Base-by-base conservation (phyloP, 92 coral and sea anemone species). In the Parazoanthus atlanticus region DNA sequence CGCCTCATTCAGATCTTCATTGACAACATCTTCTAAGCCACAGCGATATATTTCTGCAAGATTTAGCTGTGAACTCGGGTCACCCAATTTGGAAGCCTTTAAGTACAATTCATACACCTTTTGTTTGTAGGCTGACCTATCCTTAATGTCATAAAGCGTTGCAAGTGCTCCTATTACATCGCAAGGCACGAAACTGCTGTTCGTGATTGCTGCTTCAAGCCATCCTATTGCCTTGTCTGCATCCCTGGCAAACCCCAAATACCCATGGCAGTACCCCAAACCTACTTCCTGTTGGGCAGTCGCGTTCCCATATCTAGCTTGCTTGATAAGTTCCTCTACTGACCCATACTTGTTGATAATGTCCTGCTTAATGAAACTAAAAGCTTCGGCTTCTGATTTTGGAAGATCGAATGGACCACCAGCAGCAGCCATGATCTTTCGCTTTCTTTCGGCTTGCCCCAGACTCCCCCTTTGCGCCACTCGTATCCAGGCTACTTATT, bases 31-130 rank as follows among this genome's bases (percentile, higher is more conserved):
- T 66, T 88, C 88, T 10, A 90, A 79, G 0, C 96, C 96, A 86
- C 90, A 92, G 21, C 95, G 91, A 88, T 92, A 94, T 33, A 88
- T 85, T 80, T 94, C 95, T 19, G 93, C 96, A 7, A 94, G 86
- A 70, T 77, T 92, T 3, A 94, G 15, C 83, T 92, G 88, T 25
- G 96, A 81, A 21, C 25, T 9, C 17, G 82, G 78, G 31, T n/a
- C 25, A 5, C 95, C 96, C 41, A 88, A 13, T 38, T 76, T 75
- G 6, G 95, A 95, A 1, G 95, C 95, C 79, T 77, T 79, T 33
- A 87, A 88, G 71, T 90, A 92, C 91, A 92, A 41, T 31, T 92
- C 88, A 69, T 90, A 89, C 75, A 95, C 95, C 84, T 91, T 94
- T 16, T 83, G 95, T 23, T 87, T 93, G 71, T 86, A 52, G 1